Evolutionary conservation across 2,113 vertebrate genomes (phyloP).

Genomic region (Mirounga angustirostris): DNA sequence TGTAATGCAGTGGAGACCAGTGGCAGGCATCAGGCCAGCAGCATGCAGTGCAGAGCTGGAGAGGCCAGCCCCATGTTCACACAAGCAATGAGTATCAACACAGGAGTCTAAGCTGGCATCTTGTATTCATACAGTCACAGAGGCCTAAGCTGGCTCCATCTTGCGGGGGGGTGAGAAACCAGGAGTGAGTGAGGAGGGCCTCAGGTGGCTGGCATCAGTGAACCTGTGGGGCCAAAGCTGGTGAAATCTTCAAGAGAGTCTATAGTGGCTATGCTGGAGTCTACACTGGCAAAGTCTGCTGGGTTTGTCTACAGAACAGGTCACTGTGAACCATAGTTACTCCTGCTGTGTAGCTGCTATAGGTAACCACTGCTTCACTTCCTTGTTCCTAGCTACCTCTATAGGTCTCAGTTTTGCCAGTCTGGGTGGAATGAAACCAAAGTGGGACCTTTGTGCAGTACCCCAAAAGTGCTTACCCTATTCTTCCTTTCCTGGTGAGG

Average conservation of each 20-base stretch:
- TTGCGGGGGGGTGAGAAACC: no score
- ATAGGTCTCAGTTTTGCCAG: background rate
- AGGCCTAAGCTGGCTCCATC: background rate
- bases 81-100: background rate
- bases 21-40: background rate
- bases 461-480: background rate
- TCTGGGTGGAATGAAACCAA: background rate
- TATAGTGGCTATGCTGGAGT: background rate
- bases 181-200: background rate
- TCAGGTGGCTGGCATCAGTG: background rate
- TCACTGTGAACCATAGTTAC: background rate
- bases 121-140: background rate
- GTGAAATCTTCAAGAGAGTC: background rate
- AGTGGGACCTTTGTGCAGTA: background rate
- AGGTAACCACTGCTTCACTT: background rate
- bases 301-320: background rate
- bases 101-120: background rate
- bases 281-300: background rate
- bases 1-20: background rate
- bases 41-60: background rate
- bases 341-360: background rate
- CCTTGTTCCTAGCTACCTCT: background rate
- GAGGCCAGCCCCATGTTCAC: background rate
- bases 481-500: background rate
- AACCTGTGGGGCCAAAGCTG: background rate